These are phyloP conservation scores for western clawed frog (Xenopus tropicalis) DNA, from an alignment of 2,113 vertebrate genomes.

Conservation along the genomic window DNA sequence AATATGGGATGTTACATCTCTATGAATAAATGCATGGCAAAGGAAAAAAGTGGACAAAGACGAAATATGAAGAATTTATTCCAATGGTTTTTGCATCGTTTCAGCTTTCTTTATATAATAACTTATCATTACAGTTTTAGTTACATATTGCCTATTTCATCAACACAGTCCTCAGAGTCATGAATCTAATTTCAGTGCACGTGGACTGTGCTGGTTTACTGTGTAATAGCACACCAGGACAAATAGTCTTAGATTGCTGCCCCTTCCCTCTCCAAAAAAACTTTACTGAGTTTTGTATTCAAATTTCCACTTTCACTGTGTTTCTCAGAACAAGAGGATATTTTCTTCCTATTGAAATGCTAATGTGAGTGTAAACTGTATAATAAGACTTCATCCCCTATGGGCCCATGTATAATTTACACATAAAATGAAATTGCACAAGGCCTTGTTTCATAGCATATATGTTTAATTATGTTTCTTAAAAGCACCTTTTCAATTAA, in stretches of 20 bases:
- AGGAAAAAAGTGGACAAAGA: too few relatives aligned
- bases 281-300: conserved; percentile 9
- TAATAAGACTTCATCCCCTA: conserved; percentile 64
- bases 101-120: too few relatives aligned
- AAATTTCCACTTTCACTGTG: conserved; percentile 47
- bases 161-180: too few relatives aligned
- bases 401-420: conserved; percentile 69
- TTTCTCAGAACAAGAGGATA: conserved; percentile 53
- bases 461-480: conserved; percentile 73
- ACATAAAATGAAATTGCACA: conserved; percentile 72
- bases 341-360: conserved; percentile 63
- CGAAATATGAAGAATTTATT: too few relatives aligned
- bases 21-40: too few relatives aligned
- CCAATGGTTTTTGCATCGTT: too few relatives aligned
- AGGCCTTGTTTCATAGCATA: conserved; percentile 64
- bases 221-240: background rate
- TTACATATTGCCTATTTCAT: too few relatives aligned
- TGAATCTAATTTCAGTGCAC: too few relatives aligned
- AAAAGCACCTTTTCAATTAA: conserved; percentile 69
- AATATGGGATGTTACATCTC: too few relatives aligned
- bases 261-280: background rate
- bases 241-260: background rate
- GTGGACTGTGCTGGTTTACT: background rate
- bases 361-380: conserved; percentile 60
- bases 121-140: too few relatives aligned